Base-by-base conservation (phyloP, 2,888 invertebrate genomes). In the Masnerella sp. region DNA sequence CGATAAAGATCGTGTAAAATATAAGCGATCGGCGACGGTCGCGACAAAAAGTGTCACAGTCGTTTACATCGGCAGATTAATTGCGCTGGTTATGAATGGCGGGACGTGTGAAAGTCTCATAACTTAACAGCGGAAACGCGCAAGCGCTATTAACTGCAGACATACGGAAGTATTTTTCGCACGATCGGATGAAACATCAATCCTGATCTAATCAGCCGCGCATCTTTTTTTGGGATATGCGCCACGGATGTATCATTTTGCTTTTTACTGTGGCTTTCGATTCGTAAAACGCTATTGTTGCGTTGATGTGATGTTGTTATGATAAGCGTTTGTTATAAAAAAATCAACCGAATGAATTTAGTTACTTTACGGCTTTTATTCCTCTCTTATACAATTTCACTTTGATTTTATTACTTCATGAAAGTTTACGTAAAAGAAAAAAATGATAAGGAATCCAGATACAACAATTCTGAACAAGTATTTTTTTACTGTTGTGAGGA, bases 81-180 rank as follows among this genome's bases (percentile, higher is more conserved):
- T 71, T 36, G 36, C 58, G 17, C 49, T 15, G 42, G 8, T 67
- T 67, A 65, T 54, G 61, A 67, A 52, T 65, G 61, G 61, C 54
- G 42, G 45, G 40, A 64, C 73, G 73, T 73, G 73, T 68, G 73
- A 74, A 74, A 74, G 68, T 74, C 68, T 42, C 64, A 59, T 64
- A 49, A 52, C 58, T 68, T 40, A 43, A 15, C 42, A 12, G 54
- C 56, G 67, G 72, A 72, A 72, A 61, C 22, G 18, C 34, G 42
- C 43, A 17, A 12, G 22, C 25, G 25, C 17, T 25, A 54, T 36
- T 70, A 47, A 52, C 59, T n/a, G 30, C 51, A 45, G 40, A 71
- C 59, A 49, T 42, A 38, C 67, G 61, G 73, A 67, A 74, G 68
- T 64, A 59, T 52, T 67, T 62, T 69, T 74, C 58, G 38, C 65